Evolutionary conservation across 2,888 invertebrate species (phyloP).

Genomic region (Tachina lurida): DNA sequence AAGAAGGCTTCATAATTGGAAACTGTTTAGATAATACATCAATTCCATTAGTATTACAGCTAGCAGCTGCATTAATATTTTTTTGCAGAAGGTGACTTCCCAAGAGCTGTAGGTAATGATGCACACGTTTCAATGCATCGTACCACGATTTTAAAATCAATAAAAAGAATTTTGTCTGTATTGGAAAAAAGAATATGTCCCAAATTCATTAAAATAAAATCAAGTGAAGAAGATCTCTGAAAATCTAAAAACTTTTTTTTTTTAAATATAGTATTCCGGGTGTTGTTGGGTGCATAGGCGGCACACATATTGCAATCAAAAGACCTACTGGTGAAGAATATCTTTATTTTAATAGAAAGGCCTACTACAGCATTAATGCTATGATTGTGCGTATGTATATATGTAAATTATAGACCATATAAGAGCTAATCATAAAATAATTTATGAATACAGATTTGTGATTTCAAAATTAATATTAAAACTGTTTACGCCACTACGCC

Average conservation of each 20-base stretch:
- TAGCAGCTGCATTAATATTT: slow-evolving; percentile 15
- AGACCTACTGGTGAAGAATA: slow-evolving; percentile 7
- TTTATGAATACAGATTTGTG: no score
- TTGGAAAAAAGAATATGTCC: slow-evolving; percentile 13
- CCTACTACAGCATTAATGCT: background rate
- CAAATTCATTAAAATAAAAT: slow-evolving; percentile 13
- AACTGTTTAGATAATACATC: background rate
- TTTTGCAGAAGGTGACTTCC: slow-evolving; percentile 25
- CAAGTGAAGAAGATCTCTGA: slow-evolving; percentile 15
- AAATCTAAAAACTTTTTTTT: slow-evolving; percentile 7
- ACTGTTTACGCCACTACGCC: no score
- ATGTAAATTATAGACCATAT: no score
- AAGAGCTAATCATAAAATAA: no score
- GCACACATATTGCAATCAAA: slow-evolving; percentile 11
- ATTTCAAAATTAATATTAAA: no score
- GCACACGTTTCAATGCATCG: slow-evolving; percentile 23
- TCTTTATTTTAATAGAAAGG: slow-evolving; percentile 10
- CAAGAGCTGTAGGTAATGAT: slow-evolving; percentile 12
- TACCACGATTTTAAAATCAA: background rate
- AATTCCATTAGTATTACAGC: background rate
- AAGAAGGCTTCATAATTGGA: background rate
- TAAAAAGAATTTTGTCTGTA: slow-evolving; percentile 6
- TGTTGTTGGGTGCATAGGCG: slow-evolving; percentile 28
- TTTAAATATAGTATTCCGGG: slow-evolving; percentile 14
- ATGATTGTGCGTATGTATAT: no score